Base-by-base conservation (phyloP, 2,888 invertebrate species). In the Athalia rosae region DNA sequence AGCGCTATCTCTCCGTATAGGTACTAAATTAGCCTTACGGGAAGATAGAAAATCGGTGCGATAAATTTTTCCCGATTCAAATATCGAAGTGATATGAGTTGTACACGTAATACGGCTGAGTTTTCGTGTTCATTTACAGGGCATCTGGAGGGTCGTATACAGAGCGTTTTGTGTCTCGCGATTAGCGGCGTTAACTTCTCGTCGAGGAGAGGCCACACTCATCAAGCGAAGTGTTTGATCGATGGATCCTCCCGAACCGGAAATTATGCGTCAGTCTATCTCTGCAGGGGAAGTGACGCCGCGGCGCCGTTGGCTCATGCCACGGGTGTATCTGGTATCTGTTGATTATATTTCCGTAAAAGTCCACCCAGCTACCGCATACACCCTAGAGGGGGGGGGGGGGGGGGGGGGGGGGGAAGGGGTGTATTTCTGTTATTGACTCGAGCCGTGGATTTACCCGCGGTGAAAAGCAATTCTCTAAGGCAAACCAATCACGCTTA, bases 241-340 rank as follows among this genome's bases (percentile, higher is more conserved):
- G 89, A 90, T 90, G 88, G 87, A 88, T 89, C 85, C 83, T 82
- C 83, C 80, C 83, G 83, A 84, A 84, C 86, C 88, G 89, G 89
- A 90, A 90, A 90, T 90, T 90, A 89, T 88, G 89, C 89, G 89
- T 89, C 89, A 88, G 88, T 85, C 87, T 86, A 87, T 89, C 88
- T 85, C 81, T 84, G 84, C 84, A 83, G 82, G 85, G 86, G 85
- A 88, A 89, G 86, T 85, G 84, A 86, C 86, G 85, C 83, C 84
- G 83, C 83, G 83, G 83, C 83, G 83, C 85, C 82, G 82, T 81
- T 53, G 81, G 84, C 87, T 87, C 89, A 87, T 86, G 88, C 88
- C 79, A 87, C 84, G 28, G 28, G 28, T 87, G 89, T 88, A 89
- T 88, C 89, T 89, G 82, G 82, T 82, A 83, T 85, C 85, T 79